Evolutionary conservation across 2,797 vertebrate species (phyloP).

Genomic region (Sorex maritimensis): DNA sequence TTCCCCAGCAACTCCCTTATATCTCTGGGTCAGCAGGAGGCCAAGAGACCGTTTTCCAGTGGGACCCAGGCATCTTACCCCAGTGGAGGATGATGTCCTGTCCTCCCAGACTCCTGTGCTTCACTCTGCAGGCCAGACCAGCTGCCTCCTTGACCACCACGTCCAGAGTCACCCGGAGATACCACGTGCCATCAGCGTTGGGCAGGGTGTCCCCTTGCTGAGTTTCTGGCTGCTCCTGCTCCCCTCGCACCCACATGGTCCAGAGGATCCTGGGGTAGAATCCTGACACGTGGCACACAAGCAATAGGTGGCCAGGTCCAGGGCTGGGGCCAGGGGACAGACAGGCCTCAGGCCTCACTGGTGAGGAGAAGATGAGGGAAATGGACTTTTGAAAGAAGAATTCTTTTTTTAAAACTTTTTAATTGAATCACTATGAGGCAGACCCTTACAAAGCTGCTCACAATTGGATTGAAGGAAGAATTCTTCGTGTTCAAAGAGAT

Average conservation of each 20-base stretch:
- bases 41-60: background rate
- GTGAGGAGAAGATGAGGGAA: background rate
- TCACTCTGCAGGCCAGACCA: conserved; percentile 61
- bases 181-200: conserved; percentile 69
- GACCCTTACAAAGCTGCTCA: too few species aligned
- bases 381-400: background rate
- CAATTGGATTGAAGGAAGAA: too few species aligned
- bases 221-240: conserved; percentile 40
- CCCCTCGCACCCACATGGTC: conserved; percentile 69
- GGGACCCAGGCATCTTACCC: conserved; percentile 39
- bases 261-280: conserved; percentile 53
- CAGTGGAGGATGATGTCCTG: conserved; percentile 65
- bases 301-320: background rate
- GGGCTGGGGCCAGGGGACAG: conserved; percentile 49
- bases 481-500: background rate
- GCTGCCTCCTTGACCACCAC: background rate
- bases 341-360: conserved; percentile 76
- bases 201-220: background rate
- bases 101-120: conserved; percentile 71
- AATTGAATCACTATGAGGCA: too few species aligned
- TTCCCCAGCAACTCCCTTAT: background rate
- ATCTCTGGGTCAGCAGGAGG: background rate
- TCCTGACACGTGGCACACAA: conserved; percentile 70
- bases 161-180: conserved; percentile 35
- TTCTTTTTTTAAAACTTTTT: background rate